These are phyloP conservation scores for Nothoprocta pentlandii DNA, from an alignment of 2,113 vertebrate genomes.

Conservation along the genomic window DNA sequence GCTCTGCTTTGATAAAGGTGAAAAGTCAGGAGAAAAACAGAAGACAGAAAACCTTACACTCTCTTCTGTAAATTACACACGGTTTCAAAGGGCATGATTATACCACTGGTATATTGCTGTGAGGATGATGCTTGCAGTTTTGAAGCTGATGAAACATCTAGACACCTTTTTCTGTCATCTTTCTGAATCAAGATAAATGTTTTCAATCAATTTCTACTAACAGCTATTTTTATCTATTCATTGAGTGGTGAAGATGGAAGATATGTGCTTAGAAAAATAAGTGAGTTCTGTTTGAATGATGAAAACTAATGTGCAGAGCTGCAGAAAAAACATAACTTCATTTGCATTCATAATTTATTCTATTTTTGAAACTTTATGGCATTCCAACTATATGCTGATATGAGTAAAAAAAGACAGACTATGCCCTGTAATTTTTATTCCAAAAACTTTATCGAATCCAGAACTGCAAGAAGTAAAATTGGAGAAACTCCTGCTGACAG, in stretches of 20 bases:
- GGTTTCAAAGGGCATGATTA: background rate
- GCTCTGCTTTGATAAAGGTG: background rate
- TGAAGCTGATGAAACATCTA: background rate
- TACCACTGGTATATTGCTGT: background rate
- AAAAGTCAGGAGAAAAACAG: background rate
- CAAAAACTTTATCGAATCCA: background rate
- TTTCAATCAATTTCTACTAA: background rate
- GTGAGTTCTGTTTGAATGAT: background rate
- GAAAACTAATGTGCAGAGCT: background rate
- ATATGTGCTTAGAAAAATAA: slow-evolving; percentile 2
- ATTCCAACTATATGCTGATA: background rate
- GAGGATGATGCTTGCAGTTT: background rate
- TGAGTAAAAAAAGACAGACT: background rate
- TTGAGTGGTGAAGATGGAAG: background rate
- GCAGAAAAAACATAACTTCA: background rate
- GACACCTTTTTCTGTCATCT: background rate
- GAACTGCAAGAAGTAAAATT: background rate
- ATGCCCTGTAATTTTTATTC: background rate
- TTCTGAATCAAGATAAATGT: background rate
- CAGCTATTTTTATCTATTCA: slow-evolving; percentile 1
- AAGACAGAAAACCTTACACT: background rate
- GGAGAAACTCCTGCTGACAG: background rate
- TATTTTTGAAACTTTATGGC: background rate
- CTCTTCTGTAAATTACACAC: background rate
- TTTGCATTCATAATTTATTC: background rate